A percentile compares a stretch with the other conserved stretches of the same genome.
These are phyloP conservation scores for Acanthococcus lagerstroemiae DNA, from an alignment of 2,888 invertebrate species.

Conservation along the genomic window DNA sequence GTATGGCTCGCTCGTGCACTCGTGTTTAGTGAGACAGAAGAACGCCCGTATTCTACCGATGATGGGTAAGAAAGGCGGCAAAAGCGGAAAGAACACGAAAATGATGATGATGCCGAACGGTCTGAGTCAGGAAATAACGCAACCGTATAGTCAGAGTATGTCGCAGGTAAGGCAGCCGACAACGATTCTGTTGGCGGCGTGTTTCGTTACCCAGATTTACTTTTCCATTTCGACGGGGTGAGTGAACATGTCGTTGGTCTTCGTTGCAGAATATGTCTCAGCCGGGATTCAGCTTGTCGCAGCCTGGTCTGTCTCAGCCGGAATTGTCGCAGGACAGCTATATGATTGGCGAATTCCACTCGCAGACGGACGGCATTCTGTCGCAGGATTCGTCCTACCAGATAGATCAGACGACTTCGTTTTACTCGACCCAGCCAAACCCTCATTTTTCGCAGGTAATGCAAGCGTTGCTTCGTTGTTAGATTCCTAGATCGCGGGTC, in stretches of 20 bases:
- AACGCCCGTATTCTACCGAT: constrained; percentile 16
- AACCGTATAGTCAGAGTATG: constrained; percentile 51
- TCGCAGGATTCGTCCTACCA: constrained; percentile 87
- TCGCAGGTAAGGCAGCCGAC: constrained; percentile 41
- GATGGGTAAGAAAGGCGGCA: constrained; percentile 1
- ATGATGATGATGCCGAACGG: constrained; percentile 39
- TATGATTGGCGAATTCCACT: constrained; percentile 72
- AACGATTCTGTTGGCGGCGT: background rate
- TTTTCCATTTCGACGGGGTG: background rate
- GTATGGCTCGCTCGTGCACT: background rate
- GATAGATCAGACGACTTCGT: constrained; percentile 43
- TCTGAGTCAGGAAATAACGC: constrained; percentile 61
- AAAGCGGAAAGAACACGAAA: background rate
- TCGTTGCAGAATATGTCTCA: constrained; percentile 55
- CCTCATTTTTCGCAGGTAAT: constrained; percentile 36
- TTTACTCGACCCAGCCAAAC: constrained; percentile 35
- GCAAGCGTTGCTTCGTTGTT: background rate
- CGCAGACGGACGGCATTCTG: constrained; percentile 87
- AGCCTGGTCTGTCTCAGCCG: constrained; percentile 58
- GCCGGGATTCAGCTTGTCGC: constrained; percentile 56
- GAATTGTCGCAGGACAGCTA: constrained; percentile 73
- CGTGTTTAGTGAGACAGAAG: constrained; percentile 20
- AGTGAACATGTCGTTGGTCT: background rate
- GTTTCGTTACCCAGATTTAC: background rate
- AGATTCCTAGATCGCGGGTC: no score